Evolutionary conservation across 1,140 invertebrate species (phyloP).

Genomic region (Aleiodes sp.): DNA sequence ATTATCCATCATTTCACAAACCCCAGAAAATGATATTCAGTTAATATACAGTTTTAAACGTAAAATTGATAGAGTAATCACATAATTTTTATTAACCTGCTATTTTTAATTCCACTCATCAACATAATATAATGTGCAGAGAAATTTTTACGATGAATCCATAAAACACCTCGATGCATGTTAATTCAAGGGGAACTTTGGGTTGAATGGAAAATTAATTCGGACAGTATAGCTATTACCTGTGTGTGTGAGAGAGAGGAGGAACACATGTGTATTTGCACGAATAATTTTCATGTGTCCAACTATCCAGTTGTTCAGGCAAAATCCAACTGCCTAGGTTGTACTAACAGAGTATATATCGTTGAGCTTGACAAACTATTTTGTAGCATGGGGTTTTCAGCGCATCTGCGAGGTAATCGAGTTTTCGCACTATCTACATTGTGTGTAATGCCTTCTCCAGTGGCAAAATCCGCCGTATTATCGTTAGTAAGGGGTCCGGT

Average conservation of each 20-base stretch:
- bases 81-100: no score
- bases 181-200: neutral
- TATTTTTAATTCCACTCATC: neutral
- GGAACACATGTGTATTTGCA: constrained; percentile 10
- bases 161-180: neutral
- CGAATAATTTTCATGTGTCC: neutral
- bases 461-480: no score
- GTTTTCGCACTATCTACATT: neutral
- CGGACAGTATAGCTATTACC: no score
- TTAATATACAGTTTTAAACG: no score
- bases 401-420: neutral
- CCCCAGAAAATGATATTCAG: no score
- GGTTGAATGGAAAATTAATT: constrained; percentile 16
- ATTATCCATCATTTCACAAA: no score
- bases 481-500: neutral
- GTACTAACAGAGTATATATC: neutral
- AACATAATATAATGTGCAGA: neutral
- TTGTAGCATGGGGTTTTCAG: neutral
- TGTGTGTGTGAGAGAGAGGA: neutral
- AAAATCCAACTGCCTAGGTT: neutral
- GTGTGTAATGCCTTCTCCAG: neutral
- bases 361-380: neutral
- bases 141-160: neutral
- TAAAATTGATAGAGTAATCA: no score
- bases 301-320: neutral